These are phyloP conservation scores for Corvus cornix DNA, from an alignment of 2,113 vertebrate genomes.

Conservation along the genomic window DNA sequence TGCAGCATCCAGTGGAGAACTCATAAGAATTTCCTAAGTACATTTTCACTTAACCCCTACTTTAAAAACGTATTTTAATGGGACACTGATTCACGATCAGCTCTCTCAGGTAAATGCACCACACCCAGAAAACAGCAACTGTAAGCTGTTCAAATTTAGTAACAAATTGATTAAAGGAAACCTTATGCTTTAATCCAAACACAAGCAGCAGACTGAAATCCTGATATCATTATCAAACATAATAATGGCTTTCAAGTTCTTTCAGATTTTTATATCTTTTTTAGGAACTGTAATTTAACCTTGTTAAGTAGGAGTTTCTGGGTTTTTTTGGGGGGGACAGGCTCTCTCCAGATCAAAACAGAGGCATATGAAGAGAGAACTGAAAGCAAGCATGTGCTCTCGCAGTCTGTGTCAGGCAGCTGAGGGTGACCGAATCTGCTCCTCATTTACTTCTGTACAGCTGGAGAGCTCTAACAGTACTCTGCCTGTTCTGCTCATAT, in stretches of 20 bases:
- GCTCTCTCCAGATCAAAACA: constrained; percentile 5
- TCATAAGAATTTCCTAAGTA: background rate
- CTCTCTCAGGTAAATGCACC: background rate
- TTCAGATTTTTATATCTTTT: background rate
- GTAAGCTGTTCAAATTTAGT: background rate
- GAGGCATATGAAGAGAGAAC: background rate
- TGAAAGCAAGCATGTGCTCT: background rate
- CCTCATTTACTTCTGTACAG: background rate
- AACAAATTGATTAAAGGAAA: constrained; percentile 12
- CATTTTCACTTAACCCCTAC: background rate
- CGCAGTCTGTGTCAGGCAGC: background rate
- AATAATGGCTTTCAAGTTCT: background rate
- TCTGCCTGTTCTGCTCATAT: background rate
- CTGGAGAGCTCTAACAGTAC: background rate
- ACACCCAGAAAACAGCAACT: background rate
- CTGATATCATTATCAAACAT: background rate
- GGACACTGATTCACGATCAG: background rate
- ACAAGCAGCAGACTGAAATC: background rate
- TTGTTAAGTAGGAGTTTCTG: background rate
- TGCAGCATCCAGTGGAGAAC: background rate
- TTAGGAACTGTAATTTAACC: background rate
- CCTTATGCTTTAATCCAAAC: constrained; percentile 13
- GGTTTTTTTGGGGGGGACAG: fast-evolving
- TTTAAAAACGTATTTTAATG: background rate
- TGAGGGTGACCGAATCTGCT: background rate